Evolutionary conservation across 1,140 invertebrate species (phyloP), one percentile per base, ranked within the genome.

Genomic region (Anoplolepis gracilipes): DNA sequence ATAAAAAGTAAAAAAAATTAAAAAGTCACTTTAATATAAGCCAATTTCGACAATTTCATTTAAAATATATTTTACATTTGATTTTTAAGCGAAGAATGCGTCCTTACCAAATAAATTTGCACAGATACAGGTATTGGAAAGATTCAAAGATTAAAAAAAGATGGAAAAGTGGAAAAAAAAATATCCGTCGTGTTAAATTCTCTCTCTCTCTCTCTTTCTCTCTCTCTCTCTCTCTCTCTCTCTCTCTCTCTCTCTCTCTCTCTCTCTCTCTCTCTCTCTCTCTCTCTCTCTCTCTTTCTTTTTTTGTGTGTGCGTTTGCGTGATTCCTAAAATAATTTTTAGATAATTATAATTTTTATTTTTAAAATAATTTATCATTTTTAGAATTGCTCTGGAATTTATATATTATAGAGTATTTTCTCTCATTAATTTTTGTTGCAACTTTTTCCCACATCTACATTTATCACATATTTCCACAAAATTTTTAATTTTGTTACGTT

Each of bases 1-100:
- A n/a, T 30, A 42, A 67, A 65, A 78, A 79, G 62, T 79, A 53
- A 30, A 30, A 67, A n/a, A 42, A 79, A 79, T 67, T 79, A 67
- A 22, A 22, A 53, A 16, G 39, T 65, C 16, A 65, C 75, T 78
- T 64, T 3, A 19, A n/a, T n/a, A n/a, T n/a, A n/a, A n/a, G 76
- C 7, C 61, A 78, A 67, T 42, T 46, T 78, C 61, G 42, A 30
- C 61, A 55, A 49, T 67, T 67, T 19, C 28, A 67, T 42, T 30
- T 22, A 4, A 42, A 36, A 30, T n/a, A 36, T 30, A 30, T 25
- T 42, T 42, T 65, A 30, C 55, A 42, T 22, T n/a, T 62, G 55
- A 19, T 67, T 13, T 53, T 79, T 22, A 42, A 49, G 42, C n/a
- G 28, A 67, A 64, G 16, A 49, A 53, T 25, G n/a, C 3, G 10